phyloP scores from a whole-genome alignment of 2,797 vertebrate genomes.

The Parauchenoglanis ngamensis region DNA sequence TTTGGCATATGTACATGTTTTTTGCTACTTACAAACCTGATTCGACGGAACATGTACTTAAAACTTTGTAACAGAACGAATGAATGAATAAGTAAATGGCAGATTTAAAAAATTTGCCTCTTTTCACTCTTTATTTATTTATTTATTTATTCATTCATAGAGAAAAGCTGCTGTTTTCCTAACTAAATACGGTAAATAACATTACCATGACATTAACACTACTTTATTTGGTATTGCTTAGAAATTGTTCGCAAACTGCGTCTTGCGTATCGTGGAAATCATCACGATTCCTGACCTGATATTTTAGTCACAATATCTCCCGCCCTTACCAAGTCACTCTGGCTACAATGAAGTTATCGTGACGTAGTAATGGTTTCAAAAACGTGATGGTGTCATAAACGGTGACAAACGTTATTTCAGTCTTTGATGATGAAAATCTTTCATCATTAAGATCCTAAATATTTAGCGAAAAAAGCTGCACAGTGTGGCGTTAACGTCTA shows the following conservation, averaged over 20 bases:
- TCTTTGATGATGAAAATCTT: neutral
- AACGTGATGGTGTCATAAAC: neutral
- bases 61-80: neutral
- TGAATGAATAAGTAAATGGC: neutral
- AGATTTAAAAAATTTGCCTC: neutral
- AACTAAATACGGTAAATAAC: neutral
- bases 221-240: neutral
- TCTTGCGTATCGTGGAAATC: neutral
- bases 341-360: neutral
- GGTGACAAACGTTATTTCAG: neutral
- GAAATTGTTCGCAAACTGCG: too few relatives aligned
- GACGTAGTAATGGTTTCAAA: neutral
- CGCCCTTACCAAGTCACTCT: neutral
- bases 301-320: neutral
- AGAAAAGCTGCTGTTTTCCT: too few relatives aligned
- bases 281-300: neutral
- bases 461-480: neutral
- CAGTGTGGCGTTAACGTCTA: conserved; percentile 76
- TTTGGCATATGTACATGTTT: neutral
- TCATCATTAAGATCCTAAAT: neutral
- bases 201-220: neutral
- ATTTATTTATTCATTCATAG: neutral
- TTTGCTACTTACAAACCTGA: neutral
- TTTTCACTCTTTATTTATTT: neutral
- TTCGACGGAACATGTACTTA: neutral